A percentile compares a stretch with the other conserved stretches of the same genome.
Evolutionary conservation across 2,888 invertebrate genomes (phyloP).

Genomic region (Drosophila paranaensis): DNA sequence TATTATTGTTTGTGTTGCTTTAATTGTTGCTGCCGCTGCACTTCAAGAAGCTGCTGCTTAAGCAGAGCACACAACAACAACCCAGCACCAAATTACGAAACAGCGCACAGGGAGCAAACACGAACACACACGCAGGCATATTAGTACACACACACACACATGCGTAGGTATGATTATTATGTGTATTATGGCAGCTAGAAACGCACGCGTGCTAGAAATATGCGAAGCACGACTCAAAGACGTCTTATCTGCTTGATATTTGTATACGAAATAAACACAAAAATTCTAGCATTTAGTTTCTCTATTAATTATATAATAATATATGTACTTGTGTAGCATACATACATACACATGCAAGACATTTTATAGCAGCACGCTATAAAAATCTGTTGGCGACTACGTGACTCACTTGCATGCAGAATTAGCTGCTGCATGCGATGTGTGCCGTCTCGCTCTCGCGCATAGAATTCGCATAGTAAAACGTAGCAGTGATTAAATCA

Average conservation of each 20-base stretch:
- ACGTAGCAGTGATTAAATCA: background rate
- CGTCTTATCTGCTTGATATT: conserved; percentile 1
- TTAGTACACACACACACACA: background rate
- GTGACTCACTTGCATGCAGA: conserved; percentile 24
- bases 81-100: conserved; percentile 64
- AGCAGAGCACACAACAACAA: conserved; percentile 18
- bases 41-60: conserved; percentile 43
- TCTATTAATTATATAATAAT: conserved; percentile 15
- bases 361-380: background rate
- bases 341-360: background rate
- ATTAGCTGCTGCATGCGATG: background rate
- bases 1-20: conserved; percentile 40
- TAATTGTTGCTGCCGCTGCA: conserved; percentile 36
- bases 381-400: conserved; percentile 9
- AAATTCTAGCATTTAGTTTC: conserved; percentile 5
- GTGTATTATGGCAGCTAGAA: conserved; percentile 5
- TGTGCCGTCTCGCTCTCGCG: background rate
- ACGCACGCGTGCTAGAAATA: conserved; percentile 18
- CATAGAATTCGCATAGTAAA: background rate
- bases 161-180: conserved; percentile 4
- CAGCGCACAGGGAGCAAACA: conserved; percentile 35
- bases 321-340: background rate
- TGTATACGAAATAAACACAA: conserved; percentile 5
- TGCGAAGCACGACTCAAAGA: conserved; percentile 17
- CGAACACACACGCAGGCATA: conserved; percentile 7